phyloP scores from a whole-genome alignment of 2,888 invertebrate species.

The Sarcophaga carnaria region DNA sequence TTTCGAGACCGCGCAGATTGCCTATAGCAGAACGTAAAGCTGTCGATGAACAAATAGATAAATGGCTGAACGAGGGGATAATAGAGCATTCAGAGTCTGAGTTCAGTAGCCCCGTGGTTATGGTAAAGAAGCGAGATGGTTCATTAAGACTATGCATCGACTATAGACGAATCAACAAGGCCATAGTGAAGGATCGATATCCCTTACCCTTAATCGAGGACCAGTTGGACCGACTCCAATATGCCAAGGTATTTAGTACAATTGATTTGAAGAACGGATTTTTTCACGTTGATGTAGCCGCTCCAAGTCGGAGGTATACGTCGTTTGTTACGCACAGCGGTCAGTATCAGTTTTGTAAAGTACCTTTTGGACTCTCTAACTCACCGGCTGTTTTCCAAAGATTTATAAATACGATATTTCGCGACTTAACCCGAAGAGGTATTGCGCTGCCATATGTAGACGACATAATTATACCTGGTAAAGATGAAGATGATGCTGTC shows the following conservation, averaged over 20 bases:
- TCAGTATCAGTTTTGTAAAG: constrained; percentile 48
- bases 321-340: constrained; percentile 55
- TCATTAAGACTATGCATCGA: constrained; percentile 71
- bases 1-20: constrained; percentile 12
- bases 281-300: constrained; percentile 69
- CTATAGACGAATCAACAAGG: no score
- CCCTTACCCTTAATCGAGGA: constrained; percentile 73
- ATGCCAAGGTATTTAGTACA: constrained; percentile 73
- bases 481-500: constrained; percentile 54
- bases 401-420: constrained; percentile 39
- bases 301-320: constrained; percentile 38
- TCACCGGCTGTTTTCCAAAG: constrained; percentile 58
- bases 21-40: constrained; percentile 5
- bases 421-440: constrained; percentile 49
- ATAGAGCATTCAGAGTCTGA: constrained; percentile 65
- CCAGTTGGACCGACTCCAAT: constrained; percentile 45
- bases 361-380: constrained; percentile 47
- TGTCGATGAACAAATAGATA: constrained; percentile 36
- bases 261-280: constrained; percentile 76
- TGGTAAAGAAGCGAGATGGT: constrained; percentile 67
- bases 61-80: constrained; percentile 50
- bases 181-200: constrained; percentile 66
- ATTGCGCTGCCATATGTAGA: constrained; percentile 66
- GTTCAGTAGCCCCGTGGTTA: constrained; percentile 72
- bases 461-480: constrained; percentile 61